Evolutionary conservation across 2,888 invertebrate genomes (phyloP), one percentile per base, ranked within the genome.

Genomic region (Mesochorus sp.): DNA sequence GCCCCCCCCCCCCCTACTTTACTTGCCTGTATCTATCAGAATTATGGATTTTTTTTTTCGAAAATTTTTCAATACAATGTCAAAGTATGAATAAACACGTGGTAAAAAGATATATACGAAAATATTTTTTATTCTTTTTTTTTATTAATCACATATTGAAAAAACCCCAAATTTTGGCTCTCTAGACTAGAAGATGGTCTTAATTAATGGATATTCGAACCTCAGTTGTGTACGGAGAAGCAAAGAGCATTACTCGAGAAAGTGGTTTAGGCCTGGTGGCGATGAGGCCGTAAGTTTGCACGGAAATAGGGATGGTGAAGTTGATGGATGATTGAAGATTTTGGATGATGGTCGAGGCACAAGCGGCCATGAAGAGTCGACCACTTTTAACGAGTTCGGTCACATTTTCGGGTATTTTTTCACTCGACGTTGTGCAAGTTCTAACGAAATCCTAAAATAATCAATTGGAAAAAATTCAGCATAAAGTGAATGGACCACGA

Each of bases 161-260:
- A n/a, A 37, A 37, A 10, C 37, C n/a, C 37, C 37, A 37, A 37
- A 37, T 37, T 37, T 37, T 37, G 0, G 37, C 37, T n/a, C 37
- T 37, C 37, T 37, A 34, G 34, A 34, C 34, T 6, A 37, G 37
- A 37, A 10, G 37, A 37, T n/a, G 37, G 37, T 31, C 6, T 31
- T 31, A 4, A 4, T 31, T 31, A 31, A 3, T 6, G 6, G 34
- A 55, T 21, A 3, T 21, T 12, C 1, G 10, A 83, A 93, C 93
- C 88, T 92, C 91, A 39, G 87, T 84, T 1, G 92, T 91, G 84
- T 97, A 98, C 0, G 98, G 98, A 3, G 96, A 94, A 55, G 96
- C 94, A 86, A 98, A 98, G 6, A 97, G 91, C 79, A 97, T 92
- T 0, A 96, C 96, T 82, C 97, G 93, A 82, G 97, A 96, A 12